phyloP scores from a whole-genome alignment of 2,888 invertebrate species.

The Acanthosepion lycidas region DNA sequence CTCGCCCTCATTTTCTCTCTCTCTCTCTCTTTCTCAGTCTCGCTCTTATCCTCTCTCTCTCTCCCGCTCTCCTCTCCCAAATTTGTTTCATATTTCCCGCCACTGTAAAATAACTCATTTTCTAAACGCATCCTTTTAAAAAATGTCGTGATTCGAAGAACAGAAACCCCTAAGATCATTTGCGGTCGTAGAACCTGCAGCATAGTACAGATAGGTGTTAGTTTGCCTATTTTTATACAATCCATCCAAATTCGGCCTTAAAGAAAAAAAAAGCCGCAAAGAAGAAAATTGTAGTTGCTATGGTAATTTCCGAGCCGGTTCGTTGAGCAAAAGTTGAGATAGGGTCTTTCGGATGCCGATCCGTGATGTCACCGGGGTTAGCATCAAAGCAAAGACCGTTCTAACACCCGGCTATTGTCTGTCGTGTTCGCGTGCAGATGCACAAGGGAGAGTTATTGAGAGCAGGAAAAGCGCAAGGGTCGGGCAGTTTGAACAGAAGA shows the following conservation, averaged over 20 bases:
- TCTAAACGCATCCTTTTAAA: background rate
- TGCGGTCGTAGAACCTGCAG: background rate
- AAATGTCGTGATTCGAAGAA: too few species aligned
- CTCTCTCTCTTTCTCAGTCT: background rate
- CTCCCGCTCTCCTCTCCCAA: background rate
- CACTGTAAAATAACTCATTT: background rate
- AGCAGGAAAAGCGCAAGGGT: background rate
- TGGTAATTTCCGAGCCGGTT: background rate
- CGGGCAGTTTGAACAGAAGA: background rate
- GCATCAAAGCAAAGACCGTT: background rate
- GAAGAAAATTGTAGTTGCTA: conserved; percentile 33
- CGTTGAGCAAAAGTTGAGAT: background rate
- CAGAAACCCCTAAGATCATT: background rate
- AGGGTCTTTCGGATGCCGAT: background rate
- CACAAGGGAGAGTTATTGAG: background rate
- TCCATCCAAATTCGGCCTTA: background rate
- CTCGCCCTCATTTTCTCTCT: too few species aligned
- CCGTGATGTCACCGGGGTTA: conserved; percentile 24
- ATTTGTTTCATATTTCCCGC: too few species aligned
- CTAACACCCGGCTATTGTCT: background rate
- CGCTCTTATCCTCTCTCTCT: background rate
- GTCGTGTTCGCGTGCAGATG: background rate
- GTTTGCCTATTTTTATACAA: background rate
- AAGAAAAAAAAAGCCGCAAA: background rate
- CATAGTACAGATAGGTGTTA: background rate